Conservation (phyloP, 2,888 invertebrate genomes). For the Acrobasis repandana region DNA sequence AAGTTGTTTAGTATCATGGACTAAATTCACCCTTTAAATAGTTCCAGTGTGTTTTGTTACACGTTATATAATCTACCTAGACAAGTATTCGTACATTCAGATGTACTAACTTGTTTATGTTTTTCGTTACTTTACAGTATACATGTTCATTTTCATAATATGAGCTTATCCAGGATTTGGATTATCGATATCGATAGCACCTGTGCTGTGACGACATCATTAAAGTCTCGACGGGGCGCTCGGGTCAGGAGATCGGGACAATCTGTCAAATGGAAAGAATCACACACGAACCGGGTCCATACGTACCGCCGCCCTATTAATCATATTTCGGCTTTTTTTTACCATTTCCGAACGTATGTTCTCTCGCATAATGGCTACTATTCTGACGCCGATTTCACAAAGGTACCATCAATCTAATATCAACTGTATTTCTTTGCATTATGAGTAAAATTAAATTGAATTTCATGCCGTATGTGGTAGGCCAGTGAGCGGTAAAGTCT, state of each 20-base stretch:
- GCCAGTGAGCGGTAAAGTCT: conserved; percentile 55
- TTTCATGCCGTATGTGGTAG: conserved; percentile 35
- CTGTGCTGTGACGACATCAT: conserved; percentile 60
- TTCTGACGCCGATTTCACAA: conserved; percentile 57
- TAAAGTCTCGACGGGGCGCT: conserved; percentile 76
- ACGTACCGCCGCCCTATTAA: conserved; percentile 73
- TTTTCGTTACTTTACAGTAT: no score
- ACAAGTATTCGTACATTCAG: no score
- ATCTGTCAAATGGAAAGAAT: conserved; percentile 81
- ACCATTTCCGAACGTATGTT: conserved; percentile 76
- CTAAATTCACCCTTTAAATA: no score
- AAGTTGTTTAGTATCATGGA: no score
- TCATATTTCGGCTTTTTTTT: conserved; percentile 79
- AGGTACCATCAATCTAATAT: conserved; percentile 33
- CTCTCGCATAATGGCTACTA: conserved; percentile 77
- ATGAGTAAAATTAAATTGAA: conserved; percentile 36
- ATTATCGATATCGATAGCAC: conserved; percentile 59
- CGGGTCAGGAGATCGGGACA: conserved; percentile 79
- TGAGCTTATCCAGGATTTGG: background rate
- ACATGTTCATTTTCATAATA: background rate
- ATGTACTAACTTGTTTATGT: no score
- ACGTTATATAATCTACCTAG: no score
- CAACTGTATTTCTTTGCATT: conserved; percentile 29
- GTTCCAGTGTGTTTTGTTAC: no score
- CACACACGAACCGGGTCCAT: conserved; percentile 67